Conservation (phyloP, 2,113 vertebrate species). For the Poecile atricapillus region DNA sequence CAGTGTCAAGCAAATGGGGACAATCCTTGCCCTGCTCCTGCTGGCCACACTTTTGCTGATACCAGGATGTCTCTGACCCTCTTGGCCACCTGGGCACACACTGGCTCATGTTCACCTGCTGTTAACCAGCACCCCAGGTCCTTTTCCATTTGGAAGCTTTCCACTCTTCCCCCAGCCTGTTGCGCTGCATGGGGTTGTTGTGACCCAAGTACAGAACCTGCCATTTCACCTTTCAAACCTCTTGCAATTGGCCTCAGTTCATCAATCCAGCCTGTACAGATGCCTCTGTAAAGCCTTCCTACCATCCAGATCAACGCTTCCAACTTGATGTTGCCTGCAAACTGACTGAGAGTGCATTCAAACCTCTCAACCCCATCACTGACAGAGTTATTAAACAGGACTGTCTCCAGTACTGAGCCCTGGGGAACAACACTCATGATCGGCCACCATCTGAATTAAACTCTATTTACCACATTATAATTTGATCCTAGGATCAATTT, state of each 20-base stretch:
- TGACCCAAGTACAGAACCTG: background rate
- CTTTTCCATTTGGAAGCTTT: background rate
- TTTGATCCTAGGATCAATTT: background rate
- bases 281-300: background rate
- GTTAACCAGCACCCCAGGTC: background rate
- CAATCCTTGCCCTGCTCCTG: background rate
- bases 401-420: fast-evolving
- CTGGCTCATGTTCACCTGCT: background rate
- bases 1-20: background rate
- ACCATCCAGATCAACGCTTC: fast-evolving
- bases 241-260: background rate
- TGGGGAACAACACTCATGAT: background rate
- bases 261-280: background rate
- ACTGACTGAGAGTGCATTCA: background rate
- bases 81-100: fast-evolving
- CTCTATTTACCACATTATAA: background rate
- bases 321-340: background rate
- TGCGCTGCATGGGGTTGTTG: fast-evolving
- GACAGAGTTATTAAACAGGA: background rate
- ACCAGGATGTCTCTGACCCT: fast-evolving
- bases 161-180: background rate
- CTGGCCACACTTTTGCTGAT: background rate
- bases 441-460: background rate
- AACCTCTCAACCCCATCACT: fast-evolving
- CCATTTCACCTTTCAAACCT: background rate